Evolutionary conservation across 92 coral and sea anemone genomes (phyloP).

Genomic region (Epizoanthus ramosus): DNA sequence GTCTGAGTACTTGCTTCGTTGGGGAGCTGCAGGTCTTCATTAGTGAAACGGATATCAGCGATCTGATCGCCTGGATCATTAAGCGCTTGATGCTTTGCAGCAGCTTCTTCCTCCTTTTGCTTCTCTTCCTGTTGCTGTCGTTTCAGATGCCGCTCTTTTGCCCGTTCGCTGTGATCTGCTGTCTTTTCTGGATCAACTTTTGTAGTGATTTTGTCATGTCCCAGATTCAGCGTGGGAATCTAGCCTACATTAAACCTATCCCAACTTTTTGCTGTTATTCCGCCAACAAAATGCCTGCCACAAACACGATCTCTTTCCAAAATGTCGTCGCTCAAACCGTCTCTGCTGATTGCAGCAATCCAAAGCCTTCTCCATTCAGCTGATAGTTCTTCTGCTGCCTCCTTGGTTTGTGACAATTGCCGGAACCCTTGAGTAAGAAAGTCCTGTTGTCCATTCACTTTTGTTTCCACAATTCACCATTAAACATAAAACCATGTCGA

Average conservation of each 20-base stretch:
- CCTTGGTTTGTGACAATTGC: constrained; percentile 26
- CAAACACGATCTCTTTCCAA: too few relatives aligned
- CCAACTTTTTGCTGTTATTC: constrained; percentile 43
- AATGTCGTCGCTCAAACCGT: too few relatives aligned
- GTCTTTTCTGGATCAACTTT: constrained; percentile 31
- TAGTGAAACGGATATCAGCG: background rate
- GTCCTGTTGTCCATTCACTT: constrained; percentile 17
- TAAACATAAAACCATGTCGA: constrained; percentile 23
- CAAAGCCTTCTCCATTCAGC: constrained; percentile 5
- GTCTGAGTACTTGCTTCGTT: constrained; percentile 13
- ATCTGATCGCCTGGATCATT: background rate
- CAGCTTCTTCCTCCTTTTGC: background rate
- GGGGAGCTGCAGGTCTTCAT: background rate
- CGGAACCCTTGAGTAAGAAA: constrained; percentile 1
- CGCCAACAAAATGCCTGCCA: constrained; percentile 33
- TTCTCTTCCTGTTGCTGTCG: background rate
- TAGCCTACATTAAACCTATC: constrained; percentile 36
- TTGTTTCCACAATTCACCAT: constrained; percentile 3
- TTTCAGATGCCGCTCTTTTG: constrained; percentile 18
- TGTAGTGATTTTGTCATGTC: background rate
- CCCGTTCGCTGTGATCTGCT: constrained; percentile 21
- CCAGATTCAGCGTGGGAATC: constrained; percentile 33
- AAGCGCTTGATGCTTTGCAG: constrained; percentile 1
- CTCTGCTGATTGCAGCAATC: too few relatives aligned
- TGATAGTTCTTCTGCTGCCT: constrained; percentile 13